Evolutionary conservation across 2,797 vertebrate species (phyloP).

Genomic region (Mycteria americana): DNA sequence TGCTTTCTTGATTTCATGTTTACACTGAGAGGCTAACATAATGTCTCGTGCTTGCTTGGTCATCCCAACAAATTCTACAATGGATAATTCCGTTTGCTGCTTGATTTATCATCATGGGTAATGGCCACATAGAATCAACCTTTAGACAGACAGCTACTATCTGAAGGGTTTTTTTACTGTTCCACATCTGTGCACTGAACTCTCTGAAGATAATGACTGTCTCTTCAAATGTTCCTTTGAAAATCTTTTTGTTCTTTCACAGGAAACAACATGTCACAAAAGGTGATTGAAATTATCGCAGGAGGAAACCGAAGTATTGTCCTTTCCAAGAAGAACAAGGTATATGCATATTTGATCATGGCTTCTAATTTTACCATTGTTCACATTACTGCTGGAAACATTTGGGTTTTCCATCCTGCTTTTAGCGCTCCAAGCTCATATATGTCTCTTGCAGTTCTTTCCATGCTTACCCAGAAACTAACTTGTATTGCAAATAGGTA

Average conservation of each 20-base stretch:
- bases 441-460: not conserved
- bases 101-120: not conserved
- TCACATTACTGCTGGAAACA: not conserved
- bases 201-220: not conserved
- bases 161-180: not conserved
- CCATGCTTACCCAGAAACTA: not conserved
- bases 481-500: not conserved
- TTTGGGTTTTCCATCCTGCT: not conserved
- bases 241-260: not conserved
- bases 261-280: not conserved
- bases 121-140: not conserved
- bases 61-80: not conserved
- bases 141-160: not conserved
- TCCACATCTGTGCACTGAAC: not conserved
- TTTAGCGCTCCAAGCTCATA: not conserved
- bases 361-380: not conserved
- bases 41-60: not conserved
- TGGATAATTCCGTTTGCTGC: not conserved
- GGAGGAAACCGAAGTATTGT: conserved; percentile 52
- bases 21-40: not conserved
- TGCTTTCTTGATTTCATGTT: not conserved
- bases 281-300: conserved; percentile 33
- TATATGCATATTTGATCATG: not conserved
- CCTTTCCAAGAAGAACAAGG: conserved; percentile 40
- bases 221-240: not conserved